Evolutionary conservation across 2,797 vertebrate genomes (phyloP).

Genomic region (Urocyon cinereoargenteus): DNA sequence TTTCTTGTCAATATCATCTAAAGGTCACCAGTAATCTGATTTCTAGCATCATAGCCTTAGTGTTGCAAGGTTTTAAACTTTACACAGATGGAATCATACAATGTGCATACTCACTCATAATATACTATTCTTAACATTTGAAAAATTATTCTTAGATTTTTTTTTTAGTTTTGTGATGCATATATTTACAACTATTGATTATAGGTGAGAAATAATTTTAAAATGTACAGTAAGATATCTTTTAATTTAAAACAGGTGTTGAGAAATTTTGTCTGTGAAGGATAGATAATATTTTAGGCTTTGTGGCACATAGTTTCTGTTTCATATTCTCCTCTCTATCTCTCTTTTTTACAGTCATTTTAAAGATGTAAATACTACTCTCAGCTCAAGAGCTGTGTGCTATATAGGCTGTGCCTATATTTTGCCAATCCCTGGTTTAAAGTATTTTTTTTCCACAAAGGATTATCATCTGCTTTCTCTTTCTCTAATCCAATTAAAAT

Average conservation of each 20-base stretch:
- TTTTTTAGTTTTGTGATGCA: conserved; percentile 48
- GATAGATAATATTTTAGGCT: not conserved
- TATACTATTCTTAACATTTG: not conserved
- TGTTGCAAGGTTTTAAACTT: not conserved
- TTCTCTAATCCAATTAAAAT: conserved; percentile 46
- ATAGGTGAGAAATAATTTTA: not conserved
- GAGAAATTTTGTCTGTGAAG: not conserved
- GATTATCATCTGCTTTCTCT: conserved; percentile 32
- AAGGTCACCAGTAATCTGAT: not conserved
- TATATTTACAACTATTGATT: not conserved
- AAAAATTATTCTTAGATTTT: conserved; percentile 16
- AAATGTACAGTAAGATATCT: not conserved
- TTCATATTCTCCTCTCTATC: not conserved
- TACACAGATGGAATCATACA: not conserved
- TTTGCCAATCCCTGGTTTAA: conserved; percentile 22
- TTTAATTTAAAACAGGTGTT: conserved; percentile 33
- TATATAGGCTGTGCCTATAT: not conserved
- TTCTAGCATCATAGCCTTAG: not conserved
- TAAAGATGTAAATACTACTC: not conserved
- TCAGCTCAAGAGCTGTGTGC: not conserved
- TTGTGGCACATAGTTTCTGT: not conserved
- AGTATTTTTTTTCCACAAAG: not conserved
- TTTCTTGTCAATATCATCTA: not conserved
- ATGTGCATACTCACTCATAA: not conserved
- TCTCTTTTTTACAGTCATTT: not conserved